Evolutionary conservation across 2,888 invertebrate genomes (phyloP), one percentile per base, ranked within the genome.

Genomic region (Thymelicus sylvestris): DNA sequence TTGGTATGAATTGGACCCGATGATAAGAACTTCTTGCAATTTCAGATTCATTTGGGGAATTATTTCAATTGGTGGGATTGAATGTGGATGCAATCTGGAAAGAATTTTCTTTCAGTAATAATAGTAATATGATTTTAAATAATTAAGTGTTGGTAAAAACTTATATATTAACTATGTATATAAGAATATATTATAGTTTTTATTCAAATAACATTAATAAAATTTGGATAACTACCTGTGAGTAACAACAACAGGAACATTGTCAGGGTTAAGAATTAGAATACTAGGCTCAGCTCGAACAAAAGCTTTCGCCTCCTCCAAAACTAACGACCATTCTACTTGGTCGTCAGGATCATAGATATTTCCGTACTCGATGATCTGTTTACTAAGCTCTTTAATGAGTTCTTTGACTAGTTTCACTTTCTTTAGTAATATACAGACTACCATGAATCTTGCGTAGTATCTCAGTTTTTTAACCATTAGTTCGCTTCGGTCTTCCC

Each of bases 321-420:
- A 95, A 1, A 99, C 98, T 74, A 98, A 94, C 64, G 97, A 97
- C 99, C 99, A 99, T 91, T 99, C 99, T 80, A 98, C 95, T 87
- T 98, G 98, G 89, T 99, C 99, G 80, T 98, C 98, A n/a, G 99
- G 98, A 86, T 98, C 98, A 91, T 99, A 99, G 19, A 98, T 97
- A 86, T 96, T 96, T 60, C 98, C 98, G 91, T 99, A 99, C 89
- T 99, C 98, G 84, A 97, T 96, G 81, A 99, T 98, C 92, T 98
- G 98, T 85, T 97, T 96, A 82, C 98, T 97, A 81, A 99, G 93
- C 92, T 99, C 99, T 90, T 97, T 95, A 68, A 98, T 97, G 77
- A 99, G 94, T 88, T 99, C 99, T 72, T 97, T 95, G 68, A 99
- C 98, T 79, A 98, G 94, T 86, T 98, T 98, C 95, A 98, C 97